These are phyloP conservation scores for Hofmannophila pseudospretella DNA, from an alignment of 2,888 invertebrate species.

Conservation along the genomic window DNA sequence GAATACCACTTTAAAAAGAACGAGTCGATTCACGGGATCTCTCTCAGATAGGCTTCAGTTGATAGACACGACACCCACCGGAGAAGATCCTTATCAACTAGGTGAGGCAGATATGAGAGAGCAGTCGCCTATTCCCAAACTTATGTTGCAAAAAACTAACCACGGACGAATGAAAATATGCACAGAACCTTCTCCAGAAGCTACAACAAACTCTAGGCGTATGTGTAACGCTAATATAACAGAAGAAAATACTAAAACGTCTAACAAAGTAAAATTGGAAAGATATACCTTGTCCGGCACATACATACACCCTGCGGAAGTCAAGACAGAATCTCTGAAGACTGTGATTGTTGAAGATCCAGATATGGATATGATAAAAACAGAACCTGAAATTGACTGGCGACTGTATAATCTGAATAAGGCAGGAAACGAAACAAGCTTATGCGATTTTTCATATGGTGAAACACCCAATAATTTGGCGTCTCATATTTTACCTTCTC, in stretches of 20 bases:
- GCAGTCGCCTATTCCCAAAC: constrained; percentile 67
- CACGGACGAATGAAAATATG: constrained; percentile 48
- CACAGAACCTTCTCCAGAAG: constrained; percentile 28
- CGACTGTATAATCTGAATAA: constrained; percentile 33
- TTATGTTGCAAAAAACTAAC: constrained; percentile 61
- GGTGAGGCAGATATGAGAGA: constrained; percentile 69
- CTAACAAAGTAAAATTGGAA: constrained; percentile 28
- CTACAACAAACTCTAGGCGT: constrained; percentile 28
- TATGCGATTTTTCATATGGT: constrained; percentile 56
- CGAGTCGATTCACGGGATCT: constrained; percentile 49
- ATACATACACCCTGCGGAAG: constrained; percentile 24
- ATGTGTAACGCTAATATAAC: constrained; percentile 43
- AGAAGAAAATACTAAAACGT: constrained; percentile 24
- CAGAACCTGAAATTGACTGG: constrained; percentile 51
- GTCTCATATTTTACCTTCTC: constrained; percentile 30
- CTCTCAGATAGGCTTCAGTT: constrained; percentile 57
- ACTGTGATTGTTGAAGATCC: constrained; percentile 38
- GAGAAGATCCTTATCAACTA: constrained; percentile 65
- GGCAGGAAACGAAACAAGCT: constrained; percentile 37
- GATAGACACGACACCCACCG: constrained; percentile 65
- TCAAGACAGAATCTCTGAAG: constrained; percentile 32
- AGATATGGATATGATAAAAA: constrained; percentile 45
- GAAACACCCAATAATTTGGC: constrained; percentile 44
- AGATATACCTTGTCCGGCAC: constrained; percentile 35
- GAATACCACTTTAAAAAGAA: constrained; percentile 32